Evolutionary conservation across 2,888 invertebrate genomes (phyloP).

Genomic region (Eubasilissa splendida): DNA sequence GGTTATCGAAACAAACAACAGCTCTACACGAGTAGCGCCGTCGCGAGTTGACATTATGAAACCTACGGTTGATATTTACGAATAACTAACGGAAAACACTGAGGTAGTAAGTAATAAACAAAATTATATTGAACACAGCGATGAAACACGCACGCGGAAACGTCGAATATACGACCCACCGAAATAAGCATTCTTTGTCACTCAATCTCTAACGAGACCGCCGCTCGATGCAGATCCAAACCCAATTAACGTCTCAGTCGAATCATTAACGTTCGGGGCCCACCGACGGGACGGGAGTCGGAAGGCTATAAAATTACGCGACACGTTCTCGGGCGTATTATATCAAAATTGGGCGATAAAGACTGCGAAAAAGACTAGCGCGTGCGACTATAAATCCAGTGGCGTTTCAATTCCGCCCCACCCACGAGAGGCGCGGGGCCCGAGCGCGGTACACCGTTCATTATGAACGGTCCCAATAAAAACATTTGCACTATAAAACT

Average conservation of each 20-base stretch:
- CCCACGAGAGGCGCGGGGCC: conserved; percentile 44
- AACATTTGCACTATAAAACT: conserved; percentile 52
- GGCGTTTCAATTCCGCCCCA: conserved; percentile 49
- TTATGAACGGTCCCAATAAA: conserved; percentile 37
- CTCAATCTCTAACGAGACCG: conserved; percentile 26
- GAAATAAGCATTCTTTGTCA: conserved; percentile 28
- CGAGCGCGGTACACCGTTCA: conserved; percentile 13
- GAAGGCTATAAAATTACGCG: conserved; percentile 21
- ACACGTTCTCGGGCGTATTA: conserved; percentile 16
- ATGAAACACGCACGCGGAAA: conserved; percentile 25
- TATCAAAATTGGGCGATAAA: conserved; percentile 36
- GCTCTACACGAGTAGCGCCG: not conserved
- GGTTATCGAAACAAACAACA: conserved; percentile 13
- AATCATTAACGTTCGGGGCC: conserved; percentile 24
- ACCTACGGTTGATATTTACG: not conserved
- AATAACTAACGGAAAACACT: conserved; percentile 28
- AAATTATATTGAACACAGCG: conserved; percentile 20
- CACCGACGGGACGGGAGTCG: not conserved
- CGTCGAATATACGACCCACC: conserved; percentile 16
- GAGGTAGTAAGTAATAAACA: conserved; percentile 8
- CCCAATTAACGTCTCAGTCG: conserved; percentile 28
- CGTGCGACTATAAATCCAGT: conserved; percentile 48
- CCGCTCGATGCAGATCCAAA: conserved; percentile 28
- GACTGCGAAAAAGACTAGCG: conserved; percentile 13
- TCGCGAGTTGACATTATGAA: no score